phyloP scores from a whole-genome alignment of 2,888 invertebrate species.

The Phalera bucephala region DNA sequence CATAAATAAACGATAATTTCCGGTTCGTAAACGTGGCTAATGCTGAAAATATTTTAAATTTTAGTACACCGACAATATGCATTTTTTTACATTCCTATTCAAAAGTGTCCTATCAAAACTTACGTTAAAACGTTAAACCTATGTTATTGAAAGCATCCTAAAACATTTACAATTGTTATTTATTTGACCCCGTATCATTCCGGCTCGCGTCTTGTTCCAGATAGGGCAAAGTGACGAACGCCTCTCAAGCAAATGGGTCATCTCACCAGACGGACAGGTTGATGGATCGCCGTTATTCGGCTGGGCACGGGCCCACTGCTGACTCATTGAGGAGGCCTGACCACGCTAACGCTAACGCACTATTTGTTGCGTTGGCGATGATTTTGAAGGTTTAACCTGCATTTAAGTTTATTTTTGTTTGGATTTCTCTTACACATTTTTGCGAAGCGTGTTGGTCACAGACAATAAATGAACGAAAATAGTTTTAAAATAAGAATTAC shows the following conservation, averaged over 20 bases:
- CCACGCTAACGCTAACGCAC: slow-evolving; percentile 30
- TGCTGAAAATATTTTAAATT: slow-evolving; percentile 14
- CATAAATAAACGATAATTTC: slow-evolving; percentile 26
- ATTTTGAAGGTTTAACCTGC: too few species aligned
- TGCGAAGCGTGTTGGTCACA: too few species aligned
- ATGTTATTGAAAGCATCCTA: too few species aligned
- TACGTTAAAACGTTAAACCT: neutral
- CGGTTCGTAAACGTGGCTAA: slow-evolving; percentile 13
- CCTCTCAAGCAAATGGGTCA: slow-evolving; percentile 39
- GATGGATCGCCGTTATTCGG: slow-evolving; percentile 44
- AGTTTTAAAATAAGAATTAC: too few species aligned
- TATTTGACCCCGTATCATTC: slow-evolving; percentile 8
- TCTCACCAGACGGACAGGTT: slow-evolving; percentile 46
- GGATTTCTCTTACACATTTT: too few species aligned
- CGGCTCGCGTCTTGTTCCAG: slow-evolving; percentile 18
- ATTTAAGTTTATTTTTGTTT: too few species aligned
- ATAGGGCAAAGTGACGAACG: slow-evolving; percentile 18
- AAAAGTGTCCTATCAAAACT: neutral
- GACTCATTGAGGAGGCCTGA: slow-evolving; percentile 47
- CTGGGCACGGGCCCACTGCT: slow-evolving; percentile 27
- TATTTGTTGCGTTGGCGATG: slow-evolving; percentile 12
- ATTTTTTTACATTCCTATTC: neutral
- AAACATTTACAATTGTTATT: too few species aligned
- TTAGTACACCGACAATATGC: neutral
- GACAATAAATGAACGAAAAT: too few species aligned